Base-by-base conservation (phyloP, 2,888 invertebrate genomes). In the Myopa tessellatipennis region DNA sequence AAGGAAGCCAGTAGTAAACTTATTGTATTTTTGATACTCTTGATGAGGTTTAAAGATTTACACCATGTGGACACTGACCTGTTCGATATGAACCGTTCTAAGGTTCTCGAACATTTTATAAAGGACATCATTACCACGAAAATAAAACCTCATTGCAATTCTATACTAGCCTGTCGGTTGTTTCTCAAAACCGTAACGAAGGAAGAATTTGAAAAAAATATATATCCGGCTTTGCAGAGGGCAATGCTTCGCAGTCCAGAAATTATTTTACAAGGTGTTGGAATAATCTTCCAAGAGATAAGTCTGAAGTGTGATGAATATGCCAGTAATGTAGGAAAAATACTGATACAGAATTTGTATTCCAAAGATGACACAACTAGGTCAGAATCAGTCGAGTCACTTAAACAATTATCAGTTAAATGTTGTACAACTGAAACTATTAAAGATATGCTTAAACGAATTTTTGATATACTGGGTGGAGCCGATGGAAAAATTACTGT, bases 211-310 rank as follows among this genome's bases (percentile, higher is more conserved):
- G 93, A 94, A 84, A 92, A 91, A 68, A 90, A 90, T 7, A 88
- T 98, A 65, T 90, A 97, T 79, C 97, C 98, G 0, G 94, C 96
- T 1, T 90, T 98, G 76, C 96, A 97, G 87, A 97, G 97, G 87
- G 94, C 96, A 34, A 94, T 98, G 93, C 90, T 99, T 45, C 91
- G 99, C 73, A 98, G 96, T 90, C 98, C 99, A 0, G 99, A 99
- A 91, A 93, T 96, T 74, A 94, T 96, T 80, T 91, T 98, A 34
- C 93, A 95, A 87, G 93, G 94, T 26, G 94, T 98, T 58, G 95
- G 95, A 0, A 91, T 93, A 70, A 93, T 97, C 79, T 89, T 98
- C 38, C 91, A 91, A 8, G 93, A 93, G 74, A 86, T 97, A 7
- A 91, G 92, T 75, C 88, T 96, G 5, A 94, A 96, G 86, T 90